phyloP scores from a whole-genome alignment of 1,140 invertebrate genomes.

The Limonius californicus region DNA sequence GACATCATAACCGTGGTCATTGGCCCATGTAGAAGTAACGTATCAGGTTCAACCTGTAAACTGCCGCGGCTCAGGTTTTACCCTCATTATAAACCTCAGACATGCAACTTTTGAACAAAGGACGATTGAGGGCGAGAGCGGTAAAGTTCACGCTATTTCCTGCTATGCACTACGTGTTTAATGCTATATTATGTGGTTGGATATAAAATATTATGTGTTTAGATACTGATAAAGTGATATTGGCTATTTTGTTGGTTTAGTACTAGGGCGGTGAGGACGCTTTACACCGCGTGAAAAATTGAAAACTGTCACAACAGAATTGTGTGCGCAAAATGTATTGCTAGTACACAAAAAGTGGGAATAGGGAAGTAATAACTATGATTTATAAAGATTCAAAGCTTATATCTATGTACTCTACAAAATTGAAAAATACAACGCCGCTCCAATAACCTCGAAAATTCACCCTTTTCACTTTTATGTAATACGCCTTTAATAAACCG shows the following conservation, averaged over 20 bases:
- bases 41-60: background rate
- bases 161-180: background rate
- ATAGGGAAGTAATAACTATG: background rate
- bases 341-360: background rate
- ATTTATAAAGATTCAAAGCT: background rate
- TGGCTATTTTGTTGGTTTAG: conserved; percentile 1
- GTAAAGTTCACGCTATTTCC: background rate
- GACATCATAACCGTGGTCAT: background rate
- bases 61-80: background rate
- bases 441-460: no score
- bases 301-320: background rate
- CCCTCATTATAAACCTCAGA: background rate
- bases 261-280: background rate
- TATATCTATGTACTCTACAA: background rate
- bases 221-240: background rate
- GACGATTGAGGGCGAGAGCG: background rate
- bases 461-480: no score
- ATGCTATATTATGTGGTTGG: background rate
- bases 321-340: background rate
- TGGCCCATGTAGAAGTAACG: background rate
- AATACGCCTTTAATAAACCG: no score
- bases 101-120: background rate
- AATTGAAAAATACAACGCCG: background rate
- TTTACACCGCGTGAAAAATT: background rate
- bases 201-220: background rate